Conservation (phyloP, 2,797 vertebrate species). For the Heterohyrax brucei region DNA sequence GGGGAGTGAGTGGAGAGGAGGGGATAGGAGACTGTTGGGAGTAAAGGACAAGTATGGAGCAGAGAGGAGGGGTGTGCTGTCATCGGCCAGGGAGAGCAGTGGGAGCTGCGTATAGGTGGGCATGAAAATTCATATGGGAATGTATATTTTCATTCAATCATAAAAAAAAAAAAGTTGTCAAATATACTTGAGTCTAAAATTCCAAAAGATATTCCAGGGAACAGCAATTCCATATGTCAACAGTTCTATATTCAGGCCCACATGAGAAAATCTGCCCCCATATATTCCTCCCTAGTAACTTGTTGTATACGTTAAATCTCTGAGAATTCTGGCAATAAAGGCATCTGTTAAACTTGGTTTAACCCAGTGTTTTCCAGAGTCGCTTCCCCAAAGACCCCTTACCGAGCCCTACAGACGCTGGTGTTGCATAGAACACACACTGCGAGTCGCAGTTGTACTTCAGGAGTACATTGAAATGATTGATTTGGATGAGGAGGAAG, state of each 20-base stretch:
- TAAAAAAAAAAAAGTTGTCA: background rate
- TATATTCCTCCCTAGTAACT: background rate
- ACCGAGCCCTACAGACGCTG: background rate
- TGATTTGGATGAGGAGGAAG: background rate
- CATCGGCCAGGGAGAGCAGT: no score
- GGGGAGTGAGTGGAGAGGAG: no score
- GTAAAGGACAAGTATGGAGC: no score
- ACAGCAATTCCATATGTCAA: background rate
- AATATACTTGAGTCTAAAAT: background rate
- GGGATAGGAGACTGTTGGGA: no score
- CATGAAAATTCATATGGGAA: no score
- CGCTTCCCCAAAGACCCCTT: background rate
- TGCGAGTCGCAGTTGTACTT: background rate
- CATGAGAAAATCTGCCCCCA: background rate
- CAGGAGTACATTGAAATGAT: background rate
- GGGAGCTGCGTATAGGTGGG: no score
- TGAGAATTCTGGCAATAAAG: background rate
- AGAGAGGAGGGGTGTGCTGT: no score
- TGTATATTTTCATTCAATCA: no score
- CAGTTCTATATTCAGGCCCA: background rate
- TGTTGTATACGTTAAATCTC: background rate
- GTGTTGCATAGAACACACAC: background rate
- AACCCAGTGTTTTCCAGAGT: conserved; percentile 1
- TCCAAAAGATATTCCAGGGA: background rate
- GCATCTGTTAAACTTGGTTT: background rate